These are phyloP conservation scores for Mirza zaza DNA, from an alignment of 2,113 vertebrate genomes.

Conservation along the genomic window DNA sequence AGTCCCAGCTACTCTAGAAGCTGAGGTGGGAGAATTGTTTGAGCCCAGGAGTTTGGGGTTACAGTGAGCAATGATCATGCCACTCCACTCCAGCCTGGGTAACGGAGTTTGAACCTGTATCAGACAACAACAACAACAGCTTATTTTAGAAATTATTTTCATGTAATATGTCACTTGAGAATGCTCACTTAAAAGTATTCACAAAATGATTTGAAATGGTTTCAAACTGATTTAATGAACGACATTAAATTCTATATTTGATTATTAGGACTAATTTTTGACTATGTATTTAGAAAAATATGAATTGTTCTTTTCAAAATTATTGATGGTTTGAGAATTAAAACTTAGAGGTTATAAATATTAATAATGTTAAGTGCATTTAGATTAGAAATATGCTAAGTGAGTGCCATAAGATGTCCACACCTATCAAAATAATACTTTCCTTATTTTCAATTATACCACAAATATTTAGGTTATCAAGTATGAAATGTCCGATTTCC, in stretches of 20 bases:
- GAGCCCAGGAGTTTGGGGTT: too few relatives aligned
- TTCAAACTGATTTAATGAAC: neutral
- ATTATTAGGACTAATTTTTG: conserved; percentile 11
- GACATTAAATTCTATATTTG: neutral
- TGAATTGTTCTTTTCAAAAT: neutral
- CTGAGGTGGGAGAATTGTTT: too few relatives aligned
- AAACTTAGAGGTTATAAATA: conserved; percentile 14
- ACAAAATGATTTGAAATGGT: neutral
- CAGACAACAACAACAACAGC: too few relatives aligned
- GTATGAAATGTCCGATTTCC: too few relatives aligned
- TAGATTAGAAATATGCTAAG: neutral
- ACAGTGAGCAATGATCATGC: too few relatives aligned
- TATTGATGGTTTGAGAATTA: conserved; percentile 30
- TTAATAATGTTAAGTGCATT: neutral
- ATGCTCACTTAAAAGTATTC: neutral
- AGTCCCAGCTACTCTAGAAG: too few relatives aligned
- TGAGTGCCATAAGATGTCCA: neutral
- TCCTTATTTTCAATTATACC: neutral
- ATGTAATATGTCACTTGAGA: neutral
- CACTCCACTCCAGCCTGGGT: too few relatives aligned
- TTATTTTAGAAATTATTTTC: neutral
- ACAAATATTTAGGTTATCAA: neutral
- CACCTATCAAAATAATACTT: neutral
- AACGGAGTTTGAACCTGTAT: too few relatives aligned
- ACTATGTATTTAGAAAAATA: neutral